Conservation (phyloP, 2,113 vertebrate species). For the Suncus etruscus region DNA sequence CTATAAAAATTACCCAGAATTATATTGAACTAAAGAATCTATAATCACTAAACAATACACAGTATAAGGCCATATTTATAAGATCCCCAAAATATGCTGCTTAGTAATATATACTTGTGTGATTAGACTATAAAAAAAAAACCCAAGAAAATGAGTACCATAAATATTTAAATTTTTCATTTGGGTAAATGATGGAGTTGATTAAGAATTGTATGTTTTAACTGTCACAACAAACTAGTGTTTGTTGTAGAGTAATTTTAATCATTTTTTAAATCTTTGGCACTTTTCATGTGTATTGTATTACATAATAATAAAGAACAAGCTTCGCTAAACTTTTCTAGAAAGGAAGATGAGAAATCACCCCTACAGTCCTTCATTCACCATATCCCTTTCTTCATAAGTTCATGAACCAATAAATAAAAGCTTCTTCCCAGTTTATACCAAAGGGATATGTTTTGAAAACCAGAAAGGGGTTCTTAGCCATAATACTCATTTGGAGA, state of each 20-base stretch:
- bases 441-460: constrained; percentile 28
- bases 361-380: neutral
- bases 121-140: neutral
- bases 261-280: neutral
- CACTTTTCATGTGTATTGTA: neutral
- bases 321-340: neutral
- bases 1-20: neutral
- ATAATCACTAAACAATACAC: neutral
- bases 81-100: neutral
- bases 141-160: neutral
- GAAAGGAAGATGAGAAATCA: neutral
- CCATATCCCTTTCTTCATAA: neutral
- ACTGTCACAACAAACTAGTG: too few species aligned
- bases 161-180: constrained; percentile 13
- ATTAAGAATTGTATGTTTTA: too few species aligned
- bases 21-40: neutral
- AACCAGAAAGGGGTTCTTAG: constrained; percentile 11
- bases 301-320: constrained; percentile 27
- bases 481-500: constrained; percentile 23
- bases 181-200: neutral
- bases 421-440: neutral
- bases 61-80: neutral
- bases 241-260: neutral
- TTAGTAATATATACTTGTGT: neutral
- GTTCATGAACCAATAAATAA: neutral